Evolutionary conservation across 2,797 vertebrate species (phyloP).

Genomic region (Halcyon leucocephala): DNA sequence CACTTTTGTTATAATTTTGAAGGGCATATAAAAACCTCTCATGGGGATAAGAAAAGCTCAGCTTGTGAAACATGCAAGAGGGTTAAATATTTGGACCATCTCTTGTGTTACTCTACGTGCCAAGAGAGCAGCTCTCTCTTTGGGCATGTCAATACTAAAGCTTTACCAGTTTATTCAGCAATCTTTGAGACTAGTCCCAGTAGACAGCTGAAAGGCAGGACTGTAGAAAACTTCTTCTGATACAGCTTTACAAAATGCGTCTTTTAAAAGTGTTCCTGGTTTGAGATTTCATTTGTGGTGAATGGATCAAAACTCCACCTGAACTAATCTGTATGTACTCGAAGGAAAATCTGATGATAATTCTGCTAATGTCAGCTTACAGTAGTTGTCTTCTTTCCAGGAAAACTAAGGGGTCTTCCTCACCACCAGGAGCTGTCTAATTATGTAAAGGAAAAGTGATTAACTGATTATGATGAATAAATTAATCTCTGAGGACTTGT

Average conservation of each 20-base stretch:
- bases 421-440: constrained; percentile 74
- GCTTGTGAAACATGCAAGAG: constrained; percentile 41
- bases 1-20: neutral
- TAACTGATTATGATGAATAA: constrained; percentile 84
- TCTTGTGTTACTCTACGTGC: neutral
- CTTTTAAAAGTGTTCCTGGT: neutral
- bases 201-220: neutral
- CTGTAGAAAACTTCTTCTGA: neutral
- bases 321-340: constrained; percentile 1
- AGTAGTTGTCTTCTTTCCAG: constrained; percentile 33
- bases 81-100: constrained; percentile 57
- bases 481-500: constrained; percentile 82
- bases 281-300: neutral
- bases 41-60: neutral
- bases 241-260: neutral
- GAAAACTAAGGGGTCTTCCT: constrained; percentile 70
- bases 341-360: neutral
- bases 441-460: constrained; percentile 82
- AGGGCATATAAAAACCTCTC: neutral
- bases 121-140: constrained; percentile 20
- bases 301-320: neutral
- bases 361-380: constrained; percentile 37
- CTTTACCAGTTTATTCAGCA: neutral
- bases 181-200: neutral
- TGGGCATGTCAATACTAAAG: neutral